phyloP scores from a whole-genome alignment of 2,113 vertebrate genomes.

The Xenotilapia leptura region DNA sequence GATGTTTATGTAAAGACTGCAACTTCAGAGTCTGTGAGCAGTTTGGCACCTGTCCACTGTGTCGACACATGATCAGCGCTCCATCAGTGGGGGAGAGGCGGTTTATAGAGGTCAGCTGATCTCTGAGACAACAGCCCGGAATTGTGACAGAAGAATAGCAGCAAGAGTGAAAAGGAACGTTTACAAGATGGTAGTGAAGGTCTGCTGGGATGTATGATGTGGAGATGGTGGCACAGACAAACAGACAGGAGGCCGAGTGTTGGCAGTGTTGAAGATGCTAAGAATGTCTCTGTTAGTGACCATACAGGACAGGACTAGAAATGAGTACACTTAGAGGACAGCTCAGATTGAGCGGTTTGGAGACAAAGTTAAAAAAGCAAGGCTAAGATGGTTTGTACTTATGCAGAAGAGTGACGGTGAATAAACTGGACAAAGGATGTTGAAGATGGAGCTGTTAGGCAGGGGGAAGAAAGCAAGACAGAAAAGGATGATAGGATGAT shows the following conservation, averaged over 20 bases:
- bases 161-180: neutral
- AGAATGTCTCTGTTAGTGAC: neutral
- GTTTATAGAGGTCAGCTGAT: neutral
- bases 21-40: neutral
- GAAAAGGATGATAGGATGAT: neutral
- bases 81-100: neutral
- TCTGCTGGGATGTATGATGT: neutral
- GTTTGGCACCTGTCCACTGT: constrained; percentile 66
- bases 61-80: constrained; percentile 23
- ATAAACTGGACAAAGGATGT: neutral
- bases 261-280: neutral
- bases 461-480: neutral
- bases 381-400: neutral
- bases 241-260: neutral
- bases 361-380: neutral
- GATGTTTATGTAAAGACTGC: neutral
- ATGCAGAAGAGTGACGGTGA: neutral
- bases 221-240: neutral
- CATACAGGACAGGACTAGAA: neutral
- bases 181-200: neutral
- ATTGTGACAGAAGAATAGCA: neutral
- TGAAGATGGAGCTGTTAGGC: neutral
- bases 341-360: neutral
- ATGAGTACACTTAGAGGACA: neutral
- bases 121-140: neutral